Base-by-base conservation (phyloP, 35 echinoderm and acorn worm species). In the Apostichopus parvimensis region DNA sequence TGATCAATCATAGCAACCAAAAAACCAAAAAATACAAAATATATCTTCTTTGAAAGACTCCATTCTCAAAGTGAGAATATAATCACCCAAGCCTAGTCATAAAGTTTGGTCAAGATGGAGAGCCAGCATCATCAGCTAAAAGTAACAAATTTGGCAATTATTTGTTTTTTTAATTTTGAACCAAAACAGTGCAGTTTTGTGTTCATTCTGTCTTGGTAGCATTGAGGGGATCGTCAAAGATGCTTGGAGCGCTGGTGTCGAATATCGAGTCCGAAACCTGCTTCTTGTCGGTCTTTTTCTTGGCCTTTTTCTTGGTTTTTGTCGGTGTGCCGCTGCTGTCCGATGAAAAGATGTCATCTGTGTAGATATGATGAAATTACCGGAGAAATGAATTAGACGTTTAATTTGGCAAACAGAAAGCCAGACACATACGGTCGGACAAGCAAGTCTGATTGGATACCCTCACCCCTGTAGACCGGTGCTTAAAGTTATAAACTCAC, bases 191-290 rank as follows among this genome's bases (percentile, higher is more conserved):
- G 13, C 21, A 10, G 17, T 15, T 15, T 66, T 88, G 6, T 14
- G 17, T 72, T 88, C 61, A 88, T 5, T 88, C 86, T 52, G 64
- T 72, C 62, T 88, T 88, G 5, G 95, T 94, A 18, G 97, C 97
- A 92, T 93, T 99, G 24, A 99, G 86, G 53, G 97, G 97, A 77
- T 99, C 97, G 65, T 99, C 97, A 96, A 99, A 99, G 90, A 96
- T 99, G 73, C 93, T 98, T 2, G 95, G 97, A 53, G 97, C 97
- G 52, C 93, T 91, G 5, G 93, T 89, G 54, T 93, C 92, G 64
- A 96, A 99, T 52, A 99, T 99, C 58, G 92, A 94, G 72, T 87
- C 92, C 0, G 79, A 92, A 1, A 68, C 52, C 1, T 91, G 56
- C 6, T 94, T 86, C 87, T 93, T 94, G 56, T 93, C 92, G 9